Percentiles rank a stretch among this genome's conserved stretches.
Evolutionary conservation across 1,140 invertebrate species (phyloP).

Genomic region (Brachionus calyciflorus): DNA sequence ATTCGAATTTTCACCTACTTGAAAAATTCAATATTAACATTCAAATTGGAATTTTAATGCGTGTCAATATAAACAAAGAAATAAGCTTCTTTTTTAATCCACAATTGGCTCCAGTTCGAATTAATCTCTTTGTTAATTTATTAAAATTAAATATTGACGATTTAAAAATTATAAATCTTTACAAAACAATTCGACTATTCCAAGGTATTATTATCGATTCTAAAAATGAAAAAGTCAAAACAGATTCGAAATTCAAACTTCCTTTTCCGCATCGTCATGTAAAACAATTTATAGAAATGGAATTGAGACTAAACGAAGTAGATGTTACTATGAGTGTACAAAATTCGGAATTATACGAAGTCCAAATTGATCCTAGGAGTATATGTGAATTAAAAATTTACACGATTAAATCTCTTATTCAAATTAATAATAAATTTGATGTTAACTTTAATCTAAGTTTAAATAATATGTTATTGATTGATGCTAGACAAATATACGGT

Average conservation of each 20-base stretch:
- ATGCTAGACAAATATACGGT: constrained; percentile 89
- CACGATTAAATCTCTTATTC: not conserved
- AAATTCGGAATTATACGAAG: not conserved
- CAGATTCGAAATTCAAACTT: not conserved
- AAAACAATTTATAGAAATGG: constrained; percentile 29
- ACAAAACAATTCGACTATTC: not conserved
- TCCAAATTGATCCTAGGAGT: constrained; percentile 8
- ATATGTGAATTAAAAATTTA: constrained; percentile 32
- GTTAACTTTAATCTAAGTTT: constrained; percentile 68
- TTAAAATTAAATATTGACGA: constrained; percentile 23
- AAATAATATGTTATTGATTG: constrained; percentile 83
- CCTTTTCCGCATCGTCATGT: not conserved
- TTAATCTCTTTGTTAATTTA: not conserved
- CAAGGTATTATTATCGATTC: not conserved
- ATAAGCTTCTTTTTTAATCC: constrained; percentile 4
- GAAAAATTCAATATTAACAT: constrained; percentile 33
- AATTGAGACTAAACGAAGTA: constrained; percentile 18
- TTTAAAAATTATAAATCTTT: constrained; percentile 22
- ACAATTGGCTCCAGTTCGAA: not conserved
- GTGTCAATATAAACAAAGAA: not conserved
- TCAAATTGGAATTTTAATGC: constrained; percentile 18
- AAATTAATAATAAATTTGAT: constrained; percentile 19
- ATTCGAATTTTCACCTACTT: constrained; percentile 9
- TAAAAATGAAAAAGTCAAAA: not conserved
- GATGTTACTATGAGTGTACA: constrained; percentile 24